phyloP scores from a whole-genome alignment of 1,140 invertebrate genomes.

The Halyomorpha halys region DNA sequence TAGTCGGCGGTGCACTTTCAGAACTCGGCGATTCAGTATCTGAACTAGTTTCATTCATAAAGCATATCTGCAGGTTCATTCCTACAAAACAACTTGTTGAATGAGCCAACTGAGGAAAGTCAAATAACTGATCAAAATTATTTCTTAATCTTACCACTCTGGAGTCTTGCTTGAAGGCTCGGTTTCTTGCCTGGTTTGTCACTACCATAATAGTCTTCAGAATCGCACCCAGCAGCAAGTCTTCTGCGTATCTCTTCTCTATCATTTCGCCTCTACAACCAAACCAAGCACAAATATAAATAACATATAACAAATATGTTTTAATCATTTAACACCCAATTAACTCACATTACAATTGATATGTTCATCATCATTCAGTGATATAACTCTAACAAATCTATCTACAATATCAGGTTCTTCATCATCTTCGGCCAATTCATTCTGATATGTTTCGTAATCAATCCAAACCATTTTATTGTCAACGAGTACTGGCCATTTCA shows the following conservation, averaged over 20 bases:
- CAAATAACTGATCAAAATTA: neutral
- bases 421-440: slow-evolving; percentile 30
- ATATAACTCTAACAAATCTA: slow-evolving; percentile 52
- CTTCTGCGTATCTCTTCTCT: slow-evolving; percentile 81
- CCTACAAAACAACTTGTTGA: slow-evolving; percentile 42
- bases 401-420: slow-evolving; percentile 50
- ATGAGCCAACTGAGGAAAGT: neutral
- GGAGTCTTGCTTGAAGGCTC: slow-evolving; percentile 72
- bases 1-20: slow-evolving; percentile 43
- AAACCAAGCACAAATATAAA: neutral
- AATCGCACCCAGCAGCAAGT: slow-evolving; percentile 74
- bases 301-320: neutral
- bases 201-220: slow-evolving; percentile 59
- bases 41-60: slow-evolving; percentile 85
- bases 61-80: slow-evolving; percentile 89
- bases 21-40: slow-evolving; percentile 62
- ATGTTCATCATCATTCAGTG: slow-evolving; percentile 34
- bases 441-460: slow-evolving; percentile 34
- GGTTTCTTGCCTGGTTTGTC: slow-evolving; percentile 63
- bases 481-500: slow-evolving; percentile 37
- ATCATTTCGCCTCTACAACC: slow-evolving; percentile 71
- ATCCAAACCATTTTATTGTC: slow-evolving; percentile 39
- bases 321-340: neutral
- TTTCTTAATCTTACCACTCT: slow-evolving; percentile 54
- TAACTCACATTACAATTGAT: slow-evolving; percentile 26